Base-by-base conservation (phyloP, 1,140 invertebrate species). In the Orius insidiosus region DNA sequence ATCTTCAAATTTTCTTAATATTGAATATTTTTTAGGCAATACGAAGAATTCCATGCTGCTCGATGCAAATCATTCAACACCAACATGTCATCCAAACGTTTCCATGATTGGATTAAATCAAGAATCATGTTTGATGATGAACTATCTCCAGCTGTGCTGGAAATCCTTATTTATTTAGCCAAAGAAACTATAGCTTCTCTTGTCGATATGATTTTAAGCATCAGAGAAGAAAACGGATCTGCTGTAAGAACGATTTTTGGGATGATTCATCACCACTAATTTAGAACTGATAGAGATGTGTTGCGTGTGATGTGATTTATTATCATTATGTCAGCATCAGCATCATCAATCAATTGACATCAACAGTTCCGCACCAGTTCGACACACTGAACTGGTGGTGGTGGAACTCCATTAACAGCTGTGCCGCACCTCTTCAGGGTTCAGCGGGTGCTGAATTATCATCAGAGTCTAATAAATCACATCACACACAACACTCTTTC, bases 171-270 rank as follows among this genome's bases (percentile, higher is more conserved):
- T 43, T 78, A 78, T 57, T 59, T 79, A 13, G 73, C 75, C 0
- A 75, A 76, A 56, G 76, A 79, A 63, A 75, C 72, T 5, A 70
- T 78, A 4, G 75, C 75, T 7, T 69, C 76, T 59, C 70, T 79
- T 47, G 64, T 78, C 45, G 76, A 79, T 59, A 58, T 76, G 19
- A 65, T 71, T 11, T 60, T 78, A n/a, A 52, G 77, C 42, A 70
- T 78, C 0, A 66, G 74, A 37, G 47, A 48, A 36, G 39, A 48
- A 30, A 18, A n/a, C 11, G 18, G 14, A 36, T n/a, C 14, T 36
- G n/a, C 9, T 36, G 35, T 11, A 36, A 36, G n/a, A 36, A 24
- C 3, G 7, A 24, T 24, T 24, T 4, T 24, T 24, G 24, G 24
- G 24, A n/a, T 7, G 24, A 24, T 24, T 24, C 7, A 24, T 24